phyloP scores from a whole-genome alignment of 2,888 invertebrate species.

The Euclidia mi region DNA sequence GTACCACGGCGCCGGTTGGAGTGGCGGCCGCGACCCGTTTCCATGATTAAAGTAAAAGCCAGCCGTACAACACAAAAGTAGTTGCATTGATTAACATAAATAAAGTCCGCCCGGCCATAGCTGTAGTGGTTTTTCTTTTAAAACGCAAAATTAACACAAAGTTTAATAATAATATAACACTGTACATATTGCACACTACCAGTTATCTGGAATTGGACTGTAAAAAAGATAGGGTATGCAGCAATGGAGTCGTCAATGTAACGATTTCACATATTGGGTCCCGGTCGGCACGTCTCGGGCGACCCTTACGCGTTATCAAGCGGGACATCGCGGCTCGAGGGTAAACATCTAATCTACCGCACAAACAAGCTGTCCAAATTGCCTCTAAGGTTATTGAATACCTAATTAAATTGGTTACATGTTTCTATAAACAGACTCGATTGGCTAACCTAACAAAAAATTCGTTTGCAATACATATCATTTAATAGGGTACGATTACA shows the following conservation, averaged over 20 bases:
- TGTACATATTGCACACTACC: conserved; percentile 49
- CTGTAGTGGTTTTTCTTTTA: conserved; percentile 32
- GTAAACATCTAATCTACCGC: conserved; percentile 83
- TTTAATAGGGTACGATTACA: conserved; percentile 37
- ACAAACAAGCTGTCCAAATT: conserved; percentile 83
- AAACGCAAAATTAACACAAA: conserved; percentile 46
- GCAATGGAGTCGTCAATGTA: conserved; percentile 80
- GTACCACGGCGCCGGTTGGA: too few species aligned
- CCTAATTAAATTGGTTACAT: conserved; percentile 82
- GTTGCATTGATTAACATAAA: conserved; percentile 28
- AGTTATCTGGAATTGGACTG: conserved; percentile 69
- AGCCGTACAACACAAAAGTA: conserved; percentile 44
- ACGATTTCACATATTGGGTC: conserved; percentile 75
- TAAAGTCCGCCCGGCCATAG: conserved; percentile 5
- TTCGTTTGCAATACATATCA: conserved; percentile 39
- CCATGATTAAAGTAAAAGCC: too few species aligned
- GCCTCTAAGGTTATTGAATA: conserved; percentile 83
- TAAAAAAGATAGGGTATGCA: conserved; percentile 75
- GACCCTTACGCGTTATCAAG: conserved; percentile 75
- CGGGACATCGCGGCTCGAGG: conserved; percentile 81
- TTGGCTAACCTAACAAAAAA: conserved; percentile 57
- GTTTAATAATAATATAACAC: conserved; percentile 45
- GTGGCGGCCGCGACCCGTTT: too few species aligned
- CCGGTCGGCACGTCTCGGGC: conserved; percentile 73
- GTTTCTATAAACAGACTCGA: conserved; percentile 65